Conservation (phyloP, 2,888 invertebrate species). For the Priocnemis perturbator region DNA sequence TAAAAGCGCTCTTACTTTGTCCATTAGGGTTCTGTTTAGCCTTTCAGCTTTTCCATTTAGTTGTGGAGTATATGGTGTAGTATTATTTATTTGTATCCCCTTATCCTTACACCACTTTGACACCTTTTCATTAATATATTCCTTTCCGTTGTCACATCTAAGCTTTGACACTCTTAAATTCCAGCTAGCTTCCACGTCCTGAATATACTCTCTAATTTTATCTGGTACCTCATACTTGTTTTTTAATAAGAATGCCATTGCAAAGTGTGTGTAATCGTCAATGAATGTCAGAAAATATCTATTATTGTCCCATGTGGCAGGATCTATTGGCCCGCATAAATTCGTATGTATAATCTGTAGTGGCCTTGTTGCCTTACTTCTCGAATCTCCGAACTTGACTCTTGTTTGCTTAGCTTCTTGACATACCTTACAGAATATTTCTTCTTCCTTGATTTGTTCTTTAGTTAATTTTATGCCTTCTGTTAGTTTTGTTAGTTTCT, state of each 20-base stretch:
- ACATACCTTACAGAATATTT: constrained; percentile 18
- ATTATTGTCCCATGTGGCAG: background rate
- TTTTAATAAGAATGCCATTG: background rate
- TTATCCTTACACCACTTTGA: background rate
- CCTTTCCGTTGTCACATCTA: constrained; percentile 3
- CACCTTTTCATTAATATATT: background rate
- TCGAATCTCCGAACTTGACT: background rate
- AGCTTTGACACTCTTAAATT: background rate
- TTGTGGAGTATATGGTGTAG: background rate
- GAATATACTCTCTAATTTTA: background rate
- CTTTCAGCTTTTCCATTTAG: constrained; percentile 11
- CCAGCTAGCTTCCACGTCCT: background rate
- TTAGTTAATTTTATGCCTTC: background rate
- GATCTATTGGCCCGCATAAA: too few relatives aligned
- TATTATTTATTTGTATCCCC: background rate
- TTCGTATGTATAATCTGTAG: background rate
- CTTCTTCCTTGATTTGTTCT: background rate
- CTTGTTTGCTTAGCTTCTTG: constrained; percentile 46
- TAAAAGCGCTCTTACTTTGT: background rate
- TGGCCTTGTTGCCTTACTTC: background rate
- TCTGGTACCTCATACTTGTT: background rate
- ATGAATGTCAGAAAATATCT: constrained; percentile 2
- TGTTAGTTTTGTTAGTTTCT: constrained; percentile 1
- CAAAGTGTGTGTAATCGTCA: constrained; percentile 9
- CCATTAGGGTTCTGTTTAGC: background rate